Evolutionary conservation across 2,888 invertebrate genomes (phyloP).

Genomic region (Drosophila glabriapex): DNA sequence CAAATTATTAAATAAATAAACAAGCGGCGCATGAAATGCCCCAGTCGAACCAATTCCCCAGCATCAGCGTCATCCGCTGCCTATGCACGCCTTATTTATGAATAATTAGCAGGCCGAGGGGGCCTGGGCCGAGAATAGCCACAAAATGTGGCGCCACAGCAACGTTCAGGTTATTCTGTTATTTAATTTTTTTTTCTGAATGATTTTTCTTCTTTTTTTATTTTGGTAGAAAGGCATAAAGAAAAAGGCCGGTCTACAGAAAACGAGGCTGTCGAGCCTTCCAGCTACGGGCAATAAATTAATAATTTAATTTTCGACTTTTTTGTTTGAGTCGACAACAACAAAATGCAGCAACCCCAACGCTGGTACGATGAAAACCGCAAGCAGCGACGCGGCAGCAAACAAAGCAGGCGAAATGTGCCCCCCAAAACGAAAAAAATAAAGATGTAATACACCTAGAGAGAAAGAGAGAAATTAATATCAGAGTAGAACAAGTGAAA

Average conservation of each 20-base stretch:
- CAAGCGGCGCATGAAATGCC: constrained; percentile 53
- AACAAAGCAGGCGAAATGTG: constrained; percentile 50
- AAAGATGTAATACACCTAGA: background rate
- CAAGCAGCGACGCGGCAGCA: constrained; percentile 60
- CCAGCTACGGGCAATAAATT: constrained; percentile 77
- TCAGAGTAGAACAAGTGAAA: constrained; percentile 74
- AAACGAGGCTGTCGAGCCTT: constrained; percentile 30
- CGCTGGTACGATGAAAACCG: constrained; percentile 43
- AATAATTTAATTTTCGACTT: constrained; percentile 83
- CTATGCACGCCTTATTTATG: constrained; percentile 78
- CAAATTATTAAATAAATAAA: constrained; percentile 79
- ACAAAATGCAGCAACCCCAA: constrained; percentile 51
- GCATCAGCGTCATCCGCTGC: constrained; percentile 24
- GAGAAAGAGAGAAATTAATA: constrained; percentile 57
- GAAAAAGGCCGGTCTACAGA: constrained; percentile 43
- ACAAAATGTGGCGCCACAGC: constrained; percentile 60
- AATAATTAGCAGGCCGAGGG: constrained; percentile 77
- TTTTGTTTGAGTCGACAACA: constrained; percentile 68
- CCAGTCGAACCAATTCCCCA: constrained; percentile 32
- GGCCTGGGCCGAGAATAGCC: constrained; percentile 55
- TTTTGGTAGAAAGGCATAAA: constrained; percentile 31
- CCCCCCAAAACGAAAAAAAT: constrained; percentile 4
- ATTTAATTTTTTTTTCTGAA: background rate
- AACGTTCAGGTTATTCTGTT: constrained; percentile 48
- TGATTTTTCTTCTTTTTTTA: constrained; percentile 22